Evolutionary conservation across 1,140 invertebrate species (phyloP).

Genomic region (Papilio aristodemus): DNA sequence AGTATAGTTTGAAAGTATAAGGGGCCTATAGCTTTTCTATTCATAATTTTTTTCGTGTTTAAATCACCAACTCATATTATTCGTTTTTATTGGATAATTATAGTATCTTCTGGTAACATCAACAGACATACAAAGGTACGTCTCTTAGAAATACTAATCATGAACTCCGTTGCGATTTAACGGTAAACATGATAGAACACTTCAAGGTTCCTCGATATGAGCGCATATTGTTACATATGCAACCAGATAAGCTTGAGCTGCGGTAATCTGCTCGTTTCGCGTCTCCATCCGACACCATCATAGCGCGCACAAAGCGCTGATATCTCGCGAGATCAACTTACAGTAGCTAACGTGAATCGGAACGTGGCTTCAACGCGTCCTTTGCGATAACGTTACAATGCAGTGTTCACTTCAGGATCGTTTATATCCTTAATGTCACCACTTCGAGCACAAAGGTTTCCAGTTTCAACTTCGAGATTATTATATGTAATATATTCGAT

Average conservation of each 20-base stretch:
- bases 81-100: too few species aligned
- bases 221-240: constrained; percentile 4
- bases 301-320: constrained; percentile 28
- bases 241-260: constrained; percentile 48
- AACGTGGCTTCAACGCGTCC: constrained; percentile 45
- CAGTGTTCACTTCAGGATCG: constrained; percentile 54
- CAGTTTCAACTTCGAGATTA: constrained; percentile 37
- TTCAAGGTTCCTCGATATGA: constrained; percentile 12
- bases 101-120: too few species aligned
- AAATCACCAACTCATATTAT: too few species aligned
- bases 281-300: constrained; percentile 34
- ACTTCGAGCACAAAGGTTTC: constrained; percentile 50
- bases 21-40: too few species aligned
- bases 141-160: neutral
- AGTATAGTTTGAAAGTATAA: too few species aligned
- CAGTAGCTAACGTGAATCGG: constrained; percentile 49
- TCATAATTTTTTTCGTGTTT: too few species aligned
- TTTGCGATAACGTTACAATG: constrained; percentile 68
- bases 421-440: constrained; percentile 62
- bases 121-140: neutral
- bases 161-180: neutral
- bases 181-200: neutral
- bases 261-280: constrained; percentile 44
- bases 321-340: constrained; percentile 51
- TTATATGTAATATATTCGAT: neutral